Evolutionary conservation across 1,140 invertebrate species (phyloP).

Genomic region (Diuraphis noxia): DNA sequence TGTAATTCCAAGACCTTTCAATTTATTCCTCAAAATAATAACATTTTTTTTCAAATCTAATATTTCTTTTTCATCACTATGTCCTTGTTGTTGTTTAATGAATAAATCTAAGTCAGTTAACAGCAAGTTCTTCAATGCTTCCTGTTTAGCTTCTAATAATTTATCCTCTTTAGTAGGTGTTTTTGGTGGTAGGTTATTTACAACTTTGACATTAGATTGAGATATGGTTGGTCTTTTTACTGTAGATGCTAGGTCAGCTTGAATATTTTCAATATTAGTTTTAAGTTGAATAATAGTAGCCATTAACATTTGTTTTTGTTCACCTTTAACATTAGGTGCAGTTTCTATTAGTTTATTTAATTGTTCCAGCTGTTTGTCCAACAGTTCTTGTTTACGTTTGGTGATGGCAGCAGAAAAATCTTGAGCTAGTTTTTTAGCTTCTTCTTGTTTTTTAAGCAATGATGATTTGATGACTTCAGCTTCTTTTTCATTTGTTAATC

Average conservation of each 20-base stretch:
- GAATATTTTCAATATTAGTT: conserved; percentile 48
- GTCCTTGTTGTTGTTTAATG: conserved; percentile 47
- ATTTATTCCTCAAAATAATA: conserved; percentile 43
- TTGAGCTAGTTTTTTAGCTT: conserved; percentile 47
- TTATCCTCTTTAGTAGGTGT: conserved; percentile 42
- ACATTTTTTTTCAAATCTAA: conserved; percentile 50
- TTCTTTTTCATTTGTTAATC: conserved; percentile 44
- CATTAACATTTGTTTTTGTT: conserved; percentile 72
- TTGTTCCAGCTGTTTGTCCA: conserved; percentile 78
- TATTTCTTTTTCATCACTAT: conserved; percentile 44
- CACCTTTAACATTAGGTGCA: conserved; percentile 66
- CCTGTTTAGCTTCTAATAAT: conserved; percentile 40
- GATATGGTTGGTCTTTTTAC: conserved; percentile 6
- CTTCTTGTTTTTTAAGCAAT: conserved; percentile 44
- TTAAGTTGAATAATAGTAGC: conserved; percentile 66
- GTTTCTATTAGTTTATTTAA: conserved; percentile 75
- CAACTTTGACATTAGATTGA: background rate
- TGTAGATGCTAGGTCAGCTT: conserved; percentile 25
- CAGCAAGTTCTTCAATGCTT: conserved; percentile 39
- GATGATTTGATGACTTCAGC: conserved; percentile 41
- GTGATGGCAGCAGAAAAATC: conserved; percentile 67
- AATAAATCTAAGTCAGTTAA: conserved; percentile 46
- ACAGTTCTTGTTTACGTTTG: conserved; percentile 75
- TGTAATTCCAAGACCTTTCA: conserved; percentile 37
- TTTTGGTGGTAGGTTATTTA: conserved; percentile 1